phyloP scores from a whole-genome alignment of 2,113 vertebrate genomes.

The Ciconia stormi region DNA sequence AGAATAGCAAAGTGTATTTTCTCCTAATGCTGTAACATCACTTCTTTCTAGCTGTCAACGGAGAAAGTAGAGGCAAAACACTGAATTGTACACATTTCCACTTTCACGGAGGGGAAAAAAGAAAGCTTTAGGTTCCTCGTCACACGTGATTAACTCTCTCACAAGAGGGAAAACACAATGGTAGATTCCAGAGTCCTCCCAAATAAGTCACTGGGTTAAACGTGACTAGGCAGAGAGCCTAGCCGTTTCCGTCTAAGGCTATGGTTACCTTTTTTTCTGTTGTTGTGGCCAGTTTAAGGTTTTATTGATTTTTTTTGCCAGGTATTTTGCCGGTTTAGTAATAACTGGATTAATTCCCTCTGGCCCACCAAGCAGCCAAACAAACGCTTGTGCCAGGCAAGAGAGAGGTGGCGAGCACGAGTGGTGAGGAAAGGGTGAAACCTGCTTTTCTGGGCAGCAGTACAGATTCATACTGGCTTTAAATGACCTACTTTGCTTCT shows the following conservation, averaged over 20 bases:
- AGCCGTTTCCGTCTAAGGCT: background rate
- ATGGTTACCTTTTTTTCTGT: background rate
- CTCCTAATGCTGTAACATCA: background rate
- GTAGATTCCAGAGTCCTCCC: background rate
- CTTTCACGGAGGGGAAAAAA: background rate
- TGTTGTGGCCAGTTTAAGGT: background rate
- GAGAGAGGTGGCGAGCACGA: background rate
- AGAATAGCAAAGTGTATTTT: background rate
- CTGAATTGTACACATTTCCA: background rate
- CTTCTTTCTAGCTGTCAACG: background rate
- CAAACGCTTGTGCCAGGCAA: background rate
- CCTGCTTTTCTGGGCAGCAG: background rate
- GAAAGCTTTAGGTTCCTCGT: background rate
- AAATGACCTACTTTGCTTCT: background rate
- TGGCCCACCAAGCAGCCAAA: background rate
- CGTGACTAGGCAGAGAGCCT: background rate
- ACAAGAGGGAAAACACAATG: background rate
- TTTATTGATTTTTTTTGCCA: background rate
- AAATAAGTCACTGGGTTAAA: conserved; percentile 3
- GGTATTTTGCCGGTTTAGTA: background rate
- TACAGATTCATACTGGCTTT: background rate
- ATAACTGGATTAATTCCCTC: background rate
- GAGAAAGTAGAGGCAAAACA: background rate
- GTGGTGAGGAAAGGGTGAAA: background rate
- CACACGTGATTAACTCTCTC: background rate